Evolutionary conservation across 2,113 vertebrate genomes (phyloP).

Genomic region (Turnix velox): DNA sequence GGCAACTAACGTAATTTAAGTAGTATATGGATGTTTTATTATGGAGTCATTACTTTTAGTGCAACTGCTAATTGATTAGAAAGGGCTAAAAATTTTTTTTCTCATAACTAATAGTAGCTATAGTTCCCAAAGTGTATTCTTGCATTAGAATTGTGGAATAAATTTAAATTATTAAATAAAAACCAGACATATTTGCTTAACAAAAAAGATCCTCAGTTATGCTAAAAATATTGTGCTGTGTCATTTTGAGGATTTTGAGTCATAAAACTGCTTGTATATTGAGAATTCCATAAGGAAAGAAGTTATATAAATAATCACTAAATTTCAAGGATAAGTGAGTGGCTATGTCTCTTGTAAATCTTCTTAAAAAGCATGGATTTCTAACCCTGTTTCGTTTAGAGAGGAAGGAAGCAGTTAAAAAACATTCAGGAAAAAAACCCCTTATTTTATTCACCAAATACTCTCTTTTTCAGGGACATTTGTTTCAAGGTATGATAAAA

Average conservation of each 20-base stretch:
- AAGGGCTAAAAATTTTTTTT: not conserved
- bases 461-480: not conserved
- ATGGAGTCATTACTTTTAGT: not conserved
- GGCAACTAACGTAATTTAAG: accelerated
- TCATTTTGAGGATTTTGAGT: not conserved
- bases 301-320: not conserved
- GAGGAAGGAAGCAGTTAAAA: not conserved
- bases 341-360: not conserved
- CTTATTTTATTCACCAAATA: not conserved
- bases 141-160: not conserved
- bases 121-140: not conserved
- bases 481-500: not conserved
- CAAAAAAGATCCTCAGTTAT: not conserved
- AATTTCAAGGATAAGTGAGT: not conserved
- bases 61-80: not conserved
- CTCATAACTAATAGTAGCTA: not conserved
- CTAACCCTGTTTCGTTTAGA: accelerated
- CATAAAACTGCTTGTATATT: not conserved
- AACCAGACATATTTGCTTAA: not conserved
- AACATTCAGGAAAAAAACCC: not conserved
- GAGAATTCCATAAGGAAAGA: not conserved
- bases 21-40: not conserved
- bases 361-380: not conserved
- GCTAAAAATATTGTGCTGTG: not conserved
- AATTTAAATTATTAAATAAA: not conserved